Evolutionary conservation across 1,140 invertebrate species (phyloP).

Genomic region (Lasioglossum albipes): DNA sequence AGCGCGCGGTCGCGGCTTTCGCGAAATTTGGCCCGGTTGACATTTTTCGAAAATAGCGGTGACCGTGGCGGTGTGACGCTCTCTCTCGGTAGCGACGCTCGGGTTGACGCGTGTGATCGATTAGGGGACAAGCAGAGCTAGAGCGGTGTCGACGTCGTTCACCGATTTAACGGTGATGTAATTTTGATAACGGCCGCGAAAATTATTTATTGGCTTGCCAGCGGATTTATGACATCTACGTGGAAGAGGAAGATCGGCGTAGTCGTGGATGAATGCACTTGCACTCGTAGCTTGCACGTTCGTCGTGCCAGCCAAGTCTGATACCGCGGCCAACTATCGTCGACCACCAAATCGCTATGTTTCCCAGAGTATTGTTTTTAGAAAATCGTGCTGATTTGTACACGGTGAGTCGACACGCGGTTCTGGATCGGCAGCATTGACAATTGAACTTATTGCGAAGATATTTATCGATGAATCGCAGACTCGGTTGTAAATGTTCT

Average conservation of each 20-base stretch:
- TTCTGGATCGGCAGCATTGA: too few species aligned
- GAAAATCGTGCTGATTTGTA: too few species aligned
- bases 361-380: too few species aligned
- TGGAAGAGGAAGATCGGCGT: not conserved
- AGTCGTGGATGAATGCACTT: conserved; percentile 11
- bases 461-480: too few species aligned
- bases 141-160: not conserved
- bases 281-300: too few species aligned
- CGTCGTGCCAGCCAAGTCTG: conserved; percentile 12
- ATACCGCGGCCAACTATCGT: conserved; percentile 18
- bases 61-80: conserved; percentile 53
- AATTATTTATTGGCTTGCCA: conserved; percentile 7
- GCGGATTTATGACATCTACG: conserved; percentile 34
- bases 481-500: too few species aligned
- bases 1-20: conserved; percentile 1
- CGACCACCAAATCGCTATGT: conserved; percentile 32
- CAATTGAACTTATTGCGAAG: too few species aligned
- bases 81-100: conserved; percentile 26
- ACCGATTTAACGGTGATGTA: conserved; percentile 32
- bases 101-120: conserved; percentile 18
- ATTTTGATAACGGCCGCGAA: not conserved
- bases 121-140: not conserved
- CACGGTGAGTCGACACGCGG: too few species aligned
- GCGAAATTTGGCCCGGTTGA: conserved; percentile 67
- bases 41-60: conserved; percentile 74